Base-by-base conservation (phyloP, 2,888 invertebrate genomes). In the Rhagonycha lutea region DNA sequence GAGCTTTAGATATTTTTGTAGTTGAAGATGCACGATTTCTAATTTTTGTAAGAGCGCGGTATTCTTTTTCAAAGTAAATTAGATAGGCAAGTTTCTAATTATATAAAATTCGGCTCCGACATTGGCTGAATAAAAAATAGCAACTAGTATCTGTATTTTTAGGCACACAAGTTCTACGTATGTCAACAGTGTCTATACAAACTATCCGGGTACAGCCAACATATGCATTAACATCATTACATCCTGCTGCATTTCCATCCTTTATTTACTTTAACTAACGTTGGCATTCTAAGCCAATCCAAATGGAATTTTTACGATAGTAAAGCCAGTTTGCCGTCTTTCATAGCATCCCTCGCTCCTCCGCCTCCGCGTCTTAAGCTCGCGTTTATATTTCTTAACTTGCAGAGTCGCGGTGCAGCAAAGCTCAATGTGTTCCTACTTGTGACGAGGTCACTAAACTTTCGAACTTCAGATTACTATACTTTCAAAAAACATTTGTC, bases 381-480 rank as follows among this genome's bases (percentile, higher is more conserved):
- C 83, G 83, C 83, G 73, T 69, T 65, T 81, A 81, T 82, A 82
- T 82, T 74, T 77, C 79, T 79, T 81, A 77, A 79, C 81, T 81
- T 80, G 82, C 81, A 81, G 80, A 83, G 83, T 84, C 84, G 84
- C 83, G 80, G 82, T 83, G 85, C 84, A 85, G 85, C 85, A 81
- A 83, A 84, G 84, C 87, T 85, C 87, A 87, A 87, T 86, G 85
- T 85, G 85, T 87, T 87, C 84, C 83, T 86, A 86, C 87, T 87
- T 87, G 86, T 85, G 86, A 84, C 85, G 86, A 86, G 86, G 86
- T 86, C 86, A 86, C 83, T 86, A 86, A 83, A 86, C 86, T 84
- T 85, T 85, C 84, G 85, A 84, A 85, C 85, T 85, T 84, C 84
- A 82, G 85, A 84, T 85, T 85, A 84, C 82, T 82, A 82, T 80